Conservation (phyloP, 2,113 vertebrate genomes). For the human (Homo sapiens) region GRCh38 chrX:96403001-96403500, state of each 20-base stretch:
- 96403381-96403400: not conserved
- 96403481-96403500: slow-evolving; percentile 19
- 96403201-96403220: slow-evolving; percentile 31
- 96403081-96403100: not conserved
- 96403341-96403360: slow-evolving; percentile 41
- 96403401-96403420: slow-evolving; percentile 44
- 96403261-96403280: slow-evolving; percentile 49
- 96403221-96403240: slow-evolving; percentile 32
- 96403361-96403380: slow-evolving; percentile 28
- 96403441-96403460: not conserved
- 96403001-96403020: slow-evolving; percentile 25
- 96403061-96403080: not conserved
- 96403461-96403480: slow-evolving; percentile 43
- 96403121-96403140: not conserved
- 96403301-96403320: slow-evolving; percentile 42
- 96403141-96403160: slow-evolving; percentile 47
- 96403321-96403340: slow-evolving; percentile 58
- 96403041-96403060: not conserved
- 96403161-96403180: not conserved
- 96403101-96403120: slow-evolving; percentile 44
- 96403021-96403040: not conserved
- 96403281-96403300: not conserved
- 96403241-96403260: slow-evolving; percentile 48
- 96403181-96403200: slow-evolving; percentile 48
- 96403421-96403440: slow-evolving; percentile 14